Percentiles rank a stretch among this genome's conserved stretches.
These are phyloP conservation scores for Chrysolophus pictus DNA, from an alignment of 2,797 vertebrate genomes.

Conservation along the genomic window DNA sequence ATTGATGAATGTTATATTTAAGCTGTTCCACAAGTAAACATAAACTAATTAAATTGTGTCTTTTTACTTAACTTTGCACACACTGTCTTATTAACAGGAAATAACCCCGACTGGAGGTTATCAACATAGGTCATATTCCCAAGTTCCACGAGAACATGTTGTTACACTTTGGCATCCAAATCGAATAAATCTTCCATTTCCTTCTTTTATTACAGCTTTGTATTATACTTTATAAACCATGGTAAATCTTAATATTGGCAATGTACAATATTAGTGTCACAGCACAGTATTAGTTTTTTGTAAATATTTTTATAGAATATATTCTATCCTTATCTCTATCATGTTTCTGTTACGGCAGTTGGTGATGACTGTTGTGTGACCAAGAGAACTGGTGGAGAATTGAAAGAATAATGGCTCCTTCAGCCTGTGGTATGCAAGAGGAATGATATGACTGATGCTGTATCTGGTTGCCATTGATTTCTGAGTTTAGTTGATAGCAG, in stretches of 20 bases:
- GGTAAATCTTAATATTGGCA: constrained; percentile 70
- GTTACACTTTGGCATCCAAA: constrained; percentile 49
- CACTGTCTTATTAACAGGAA: constrained; percentile 44
- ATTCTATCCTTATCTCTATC: constrained; percentile 21
- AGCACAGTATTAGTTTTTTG: constrained; percentile 12
- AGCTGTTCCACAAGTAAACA: background rate
- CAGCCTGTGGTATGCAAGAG: background rate
- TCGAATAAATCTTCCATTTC: constrained; percentile 53
- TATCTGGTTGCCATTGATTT: background rate
- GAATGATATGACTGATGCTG: background rate
- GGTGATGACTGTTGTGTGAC: background rate
- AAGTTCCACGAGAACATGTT: constrained; percentile 66
- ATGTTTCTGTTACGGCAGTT: background rate
- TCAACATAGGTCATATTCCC: constrained; percentile 40
- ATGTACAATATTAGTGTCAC: background rate
- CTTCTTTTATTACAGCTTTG: constrained; percentile 36
- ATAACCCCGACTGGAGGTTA: constrained; percentile 45
- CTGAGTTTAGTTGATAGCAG: background rate
- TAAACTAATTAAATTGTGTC: constrained; percentile 9
- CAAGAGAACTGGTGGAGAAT: background rate
- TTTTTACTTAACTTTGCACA: constrained; percentile 20
- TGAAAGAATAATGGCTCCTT: background rate
- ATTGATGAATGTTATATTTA: background rate
- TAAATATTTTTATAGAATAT: constrained; percentile 52
- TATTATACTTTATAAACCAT: constrained; percentile 15